phyloP scores from a whole-genome alignment of 2,797 vertebrate species.

The Chloroceryle amazona region DNA sequence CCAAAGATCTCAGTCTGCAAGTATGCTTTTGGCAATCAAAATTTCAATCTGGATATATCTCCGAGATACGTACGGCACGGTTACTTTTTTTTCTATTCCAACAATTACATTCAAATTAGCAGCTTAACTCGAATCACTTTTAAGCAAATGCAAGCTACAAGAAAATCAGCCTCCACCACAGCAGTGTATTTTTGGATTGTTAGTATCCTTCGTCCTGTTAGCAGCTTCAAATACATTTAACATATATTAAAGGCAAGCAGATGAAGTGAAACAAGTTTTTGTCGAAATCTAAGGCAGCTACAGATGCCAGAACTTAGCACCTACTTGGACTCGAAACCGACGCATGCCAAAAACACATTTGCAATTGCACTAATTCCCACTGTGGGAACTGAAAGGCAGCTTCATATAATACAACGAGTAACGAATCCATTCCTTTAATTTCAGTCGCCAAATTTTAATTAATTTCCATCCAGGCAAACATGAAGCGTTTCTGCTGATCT shows the following conservation, averaged over 20 bases:
- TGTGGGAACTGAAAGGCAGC: slow-evolving; percentile 38
- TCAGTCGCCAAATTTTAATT: slow-evolving; percentile 68
- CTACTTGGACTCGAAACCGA: not conserved
- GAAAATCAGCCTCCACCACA: not conserved
- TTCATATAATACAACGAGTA: slow-evolving; percentile 22
- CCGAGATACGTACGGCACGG: not conserved
- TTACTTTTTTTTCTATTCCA: not conserved
- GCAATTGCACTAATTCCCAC: not conserved
- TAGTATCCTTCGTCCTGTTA: not conserved
- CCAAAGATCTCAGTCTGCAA: slow-evolving; percentile 49
- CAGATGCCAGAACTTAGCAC: not conserved
- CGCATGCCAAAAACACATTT: slow-evolving; percentile 7
- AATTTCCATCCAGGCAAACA: slow-evolving; percentile 63
- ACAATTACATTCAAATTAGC: slow-evolving; percentile 59
- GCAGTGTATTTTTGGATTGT: not conserved
- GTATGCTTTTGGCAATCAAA: slow-evolving; percentile 62
- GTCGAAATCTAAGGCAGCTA: not conserved
- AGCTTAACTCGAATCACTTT: slow-evolving; percentile 21
- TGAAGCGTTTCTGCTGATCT: slow-evolving; percentile 14
- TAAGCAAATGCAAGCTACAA: slow-evolving; percentile 23
- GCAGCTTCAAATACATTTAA: not conserved
- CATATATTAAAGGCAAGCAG: not conserved
- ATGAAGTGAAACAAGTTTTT: not conserved
- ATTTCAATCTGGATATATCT: slow-evolving; percentile 43
- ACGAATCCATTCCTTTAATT: slow-evolving; percentile 55